A percentile compares a stretch with the other conserved stretches of the same genome.
Conservation (phyloP, 2,888 invertebrate species). For the Bellardia pandia region DNA sequence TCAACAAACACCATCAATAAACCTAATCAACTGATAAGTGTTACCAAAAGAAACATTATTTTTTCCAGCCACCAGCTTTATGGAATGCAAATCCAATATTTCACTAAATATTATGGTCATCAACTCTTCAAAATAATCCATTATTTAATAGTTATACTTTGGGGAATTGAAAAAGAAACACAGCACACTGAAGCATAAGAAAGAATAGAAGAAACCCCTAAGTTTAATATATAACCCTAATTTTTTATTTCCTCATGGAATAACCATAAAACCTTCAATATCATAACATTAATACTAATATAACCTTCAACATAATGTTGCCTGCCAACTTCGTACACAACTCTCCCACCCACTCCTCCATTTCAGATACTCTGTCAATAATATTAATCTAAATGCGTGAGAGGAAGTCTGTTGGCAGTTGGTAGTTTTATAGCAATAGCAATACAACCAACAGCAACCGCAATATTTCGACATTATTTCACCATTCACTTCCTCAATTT, state of each 20-base stretch:
- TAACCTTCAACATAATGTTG: slow-evolving; percentile 52
- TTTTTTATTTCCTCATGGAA: slow-evolving; percentile 58
- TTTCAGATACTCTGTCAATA: slow-evolving; percentile 48
- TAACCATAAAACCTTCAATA: slow-evolving; percentile 65
- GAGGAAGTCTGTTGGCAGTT: background rate
- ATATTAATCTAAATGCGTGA: slow-evolving; percentile 32
- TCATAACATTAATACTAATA: slow-evolving; percentile 70
- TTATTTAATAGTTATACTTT: slow-evolving; percentile 47
- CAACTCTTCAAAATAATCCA: slow-evolving; percentile 37
- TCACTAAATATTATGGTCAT: slow-evolving; percentile 28
- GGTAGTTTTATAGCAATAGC: background rate
- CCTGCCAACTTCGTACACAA: slow-evolving; percentile 7
- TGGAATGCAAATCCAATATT: slow-evolving; percentile 26
- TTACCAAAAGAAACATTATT: background rate
- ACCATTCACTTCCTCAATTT: slow-evolving; percentile 54
- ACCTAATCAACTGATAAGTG: background rate
- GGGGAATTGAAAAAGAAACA: slow-evolving; percentile 18
- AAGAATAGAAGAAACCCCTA: background rate
- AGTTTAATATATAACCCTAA: slow-evolving; percentile 33
- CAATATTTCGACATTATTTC: slow-evolving; percentile 66
- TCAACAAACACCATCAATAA: background rate
- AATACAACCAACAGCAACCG: slow-evolving; percentile 23
- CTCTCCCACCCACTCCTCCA: background rate
- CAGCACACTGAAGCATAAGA: background rate
- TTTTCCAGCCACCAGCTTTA: background rate